A percentile compares a stretch with the other conserved stretches of the same genome.
Conservation (phyloP, 2,113 vertebrate species). For the Nesogale talazaci region DNA sequence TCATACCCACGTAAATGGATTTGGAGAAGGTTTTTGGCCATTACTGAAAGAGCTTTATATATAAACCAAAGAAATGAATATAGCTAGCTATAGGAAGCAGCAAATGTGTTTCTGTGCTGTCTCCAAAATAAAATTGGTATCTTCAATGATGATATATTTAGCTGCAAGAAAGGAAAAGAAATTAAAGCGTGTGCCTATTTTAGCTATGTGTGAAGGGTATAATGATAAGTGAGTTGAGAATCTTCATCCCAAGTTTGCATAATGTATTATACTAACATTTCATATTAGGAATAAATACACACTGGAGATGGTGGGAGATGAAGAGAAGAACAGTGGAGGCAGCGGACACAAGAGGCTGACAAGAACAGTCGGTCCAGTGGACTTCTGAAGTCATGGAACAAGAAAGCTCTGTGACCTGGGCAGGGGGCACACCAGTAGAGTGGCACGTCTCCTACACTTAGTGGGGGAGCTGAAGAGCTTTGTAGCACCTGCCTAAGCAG, state of each 20-base stretch:
- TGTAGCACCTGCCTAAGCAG: too few relatives aligned
- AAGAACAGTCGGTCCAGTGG: too few relatives aligned
- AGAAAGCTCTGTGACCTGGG: too few relatives aligned
- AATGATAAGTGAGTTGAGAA: neutral
- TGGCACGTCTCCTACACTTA: too few relatives aligned
- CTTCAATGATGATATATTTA: constrained; percentile 51
- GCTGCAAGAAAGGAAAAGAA: constrained; percentile 39
- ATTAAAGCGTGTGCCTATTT: constrained; percentile 35
- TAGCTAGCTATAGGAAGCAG: constrained; percentile 17
- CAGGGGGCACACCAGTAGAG: too few relatives aligned
- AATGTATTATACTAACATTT: neutral
- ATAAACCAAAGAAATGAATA: constrained; percentile 45
- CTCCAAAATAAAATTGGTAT: constrained; percentile 40
- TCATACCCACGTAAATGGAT: neutral
- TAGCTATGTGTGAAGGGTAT: neutral
- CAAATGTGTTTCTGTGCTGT: constrained; percentile 34
- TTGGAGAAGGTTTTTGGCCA: constrained; percentile 48
- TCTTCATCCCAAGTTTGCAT: neutral
- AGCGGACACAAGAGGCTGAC: too few relatives aligned
- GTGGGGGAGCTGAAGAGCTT: too few relatives aligned
- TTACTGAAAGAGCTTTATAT: constrained; percentile 46
- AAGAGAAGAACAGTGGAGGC: too few relatives aligned
- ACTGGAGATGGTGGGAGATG: neutral
- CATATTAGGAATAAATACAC: neutral
- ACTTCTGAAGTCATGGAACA: too few relatives aligned